Percentiles rank a stretch among this genome's conserved stretches.
Evolutionary conservation across 2,113 vertebrate species (phyloP).

Genomic region (Crotalus tigris): DNA sequence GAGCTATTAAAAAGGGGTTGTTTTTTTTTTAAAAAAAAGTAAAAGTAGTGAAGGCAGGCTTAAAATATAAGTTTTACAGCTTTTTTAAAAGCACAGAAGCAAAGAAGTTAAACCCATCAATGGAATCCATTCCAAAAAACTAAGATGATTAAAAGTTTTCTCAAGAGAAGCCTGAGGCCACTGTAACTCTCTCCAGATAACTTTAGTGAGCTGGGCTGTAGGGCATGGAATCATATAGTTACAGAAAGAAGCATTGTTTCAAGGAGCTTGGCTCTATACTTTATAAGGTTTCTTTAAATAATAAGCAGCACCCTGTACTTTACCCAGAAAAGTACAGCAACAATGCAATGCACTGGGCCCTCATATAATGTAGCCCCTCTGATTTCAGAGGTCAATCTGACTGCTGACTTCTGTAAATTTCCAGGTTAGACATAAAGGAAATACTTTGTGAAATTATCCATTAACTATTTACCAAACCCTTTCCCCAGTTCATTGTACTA

Average conservation of each 20-base stretch:
- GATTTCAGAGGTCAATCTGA: background rate
- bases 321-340: background rate
- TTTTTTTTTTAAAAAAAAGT: background rate
- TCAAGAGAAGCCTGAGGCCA: background rate
- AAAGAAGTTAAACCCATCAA: background rate
- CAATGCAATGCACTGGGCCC: background rate
- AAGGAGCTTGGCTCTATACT: background rate
- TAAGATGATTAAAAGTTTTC: background rate
- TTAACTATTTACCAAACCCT: background rate
- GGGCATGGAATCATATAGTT: background rate
- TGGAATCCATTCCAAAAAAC: background rate
- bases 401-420: background rate
- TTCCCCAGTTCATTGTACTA: background rate
- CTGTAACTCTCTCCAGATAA: background rate
- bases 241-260: background rate
- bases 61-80: background rate
- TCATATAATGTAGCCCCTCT: background rate
- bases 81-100: background rate
- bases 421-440: background rate
- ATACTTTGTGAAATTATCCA: background rate
- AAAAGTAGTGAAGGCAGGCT: background rate
- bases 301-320: background rate
- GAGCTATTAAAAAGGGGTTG: background rate
- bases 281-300: background rate
- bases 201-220: background rate